phyloP scores from a whole-genome alignment of 2,797 vertebrate genomes.

The Trichosurus vulpecula region DNA sequence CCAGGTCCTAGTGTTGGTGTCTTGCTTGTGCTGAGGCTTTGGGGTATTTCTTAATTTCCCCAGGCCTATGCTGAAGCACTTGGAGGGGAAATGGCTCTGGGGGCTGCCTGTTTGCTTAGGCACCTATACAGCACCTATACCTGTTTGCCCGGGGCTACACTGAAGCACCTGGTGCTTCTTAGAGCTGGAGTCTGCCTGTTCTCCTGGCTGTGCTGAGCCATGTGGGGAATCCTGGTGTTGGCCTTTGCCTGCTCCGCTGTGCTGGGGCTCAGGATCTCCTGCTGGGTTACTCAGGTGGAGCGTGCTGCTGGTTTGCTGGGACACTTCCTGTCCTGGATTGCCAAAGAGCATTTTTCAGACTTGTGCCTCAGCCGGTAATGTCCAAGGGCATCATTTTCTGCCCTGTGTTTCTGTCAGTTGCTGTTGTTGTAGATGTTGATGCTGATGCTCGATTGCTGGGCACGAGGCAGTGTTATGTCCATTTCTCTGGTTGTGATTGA shows the following conservation, averaged over 20 bases:
- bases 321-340: neutral
- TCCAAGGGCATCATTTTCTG: neutral
- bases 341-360: neutral
- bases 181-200: neutral
- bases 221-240: neutral
- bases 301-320: no score
- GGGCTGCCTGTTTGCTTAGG: neutral
- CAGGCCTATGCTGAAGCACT: no score
- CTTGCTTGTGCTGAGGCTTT: neutral
- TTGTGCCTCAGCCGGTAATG: fast-evolving
- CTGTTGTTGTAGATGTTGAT: neutral
- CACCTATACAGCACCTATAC: no score
- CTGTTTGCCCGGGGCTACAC: no score
- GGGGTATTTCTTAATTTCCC: neutral
- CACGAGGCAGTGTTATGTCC: neutral
- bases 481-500: neutral
- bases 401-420: neutral
- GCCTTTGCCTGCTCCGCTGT: fast-evolving
- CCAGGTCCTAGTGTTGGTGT: neutral
- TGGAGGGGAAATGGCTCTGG: neutral
- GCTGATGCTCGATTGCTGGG: neutral
- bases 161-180: no score
- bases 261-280: neutral
- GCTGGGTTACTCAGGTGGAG: neutral
- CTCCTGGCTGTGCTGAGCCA: neutral